Conservation (phyloP, 2,888 invertebrate species). For the Lymantria monacha region DNA sequence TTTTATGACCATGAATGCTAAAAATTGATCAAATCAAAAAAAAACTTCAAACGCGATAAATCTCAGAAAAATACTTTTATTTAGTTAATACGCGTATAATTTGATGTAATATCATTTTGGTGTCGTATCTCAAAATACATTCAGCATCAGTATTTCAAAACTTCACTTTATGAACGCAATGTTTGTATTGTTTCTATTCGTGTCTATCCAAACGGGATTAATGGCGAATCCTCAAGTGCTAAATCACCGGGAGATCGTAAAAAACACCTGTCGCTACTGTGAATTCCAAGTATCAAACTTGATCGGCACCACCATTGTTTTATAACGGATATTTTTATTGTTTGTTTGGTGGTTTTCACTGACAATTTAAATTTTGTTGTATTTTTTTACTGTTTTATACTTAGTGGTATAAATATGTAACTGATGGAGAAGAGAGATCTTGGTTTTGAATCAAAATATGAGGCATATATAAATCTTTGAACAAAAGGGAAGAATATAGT, state of each 20-base stretch:
- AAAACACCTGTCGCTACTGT: conserved; percentile 76
- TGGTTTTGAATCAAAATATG: too few species aligned
- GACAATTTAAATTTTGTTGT: conserved; percentile 3
- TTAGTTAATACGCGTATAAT: too few species aligned
- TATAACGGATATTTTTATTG: conserved; percentile 45
- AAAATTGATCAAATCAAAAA: too few species aligned
- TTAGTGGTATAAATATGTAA: too few species aligned
- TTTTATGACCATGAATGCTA: too few species aligned
- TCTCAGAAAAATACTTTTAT: too few species aligned
- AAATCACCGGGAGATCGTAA: conserved; percentile 74
- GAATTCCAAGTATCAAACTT: conserved; percentile 65
- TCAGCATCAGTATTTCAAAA: conserved; percentile 4
- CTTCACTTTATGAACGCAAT: conserved; percentile 45
- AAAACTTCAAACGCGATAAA: too few species aligned
- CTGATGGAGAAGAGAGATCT: too few species aligned
- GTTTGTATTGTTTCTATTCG: conserved; percentile 66
- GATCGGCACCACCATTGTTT: conserved; percentile 55
- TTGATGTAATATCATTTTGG: not conserved
- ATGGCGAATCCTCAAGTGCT: conserved; percentile 70
- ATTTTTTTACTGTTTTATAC: not conserved
- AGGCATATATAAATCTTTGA: too few species aligned
- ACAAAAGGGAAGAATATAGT: too few species aligned
- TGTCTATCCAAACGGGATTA: conserved; percentile 73
- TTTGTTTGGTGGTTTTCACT: conserved; percentile 23
- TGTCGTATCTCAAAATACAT: not conserved